Evolutionary conservation across 2,888 invertebrate species (phyloP), one percentile per base, ranked within the genome.

Genomic region (Trichogramma evanescens): DNA sequence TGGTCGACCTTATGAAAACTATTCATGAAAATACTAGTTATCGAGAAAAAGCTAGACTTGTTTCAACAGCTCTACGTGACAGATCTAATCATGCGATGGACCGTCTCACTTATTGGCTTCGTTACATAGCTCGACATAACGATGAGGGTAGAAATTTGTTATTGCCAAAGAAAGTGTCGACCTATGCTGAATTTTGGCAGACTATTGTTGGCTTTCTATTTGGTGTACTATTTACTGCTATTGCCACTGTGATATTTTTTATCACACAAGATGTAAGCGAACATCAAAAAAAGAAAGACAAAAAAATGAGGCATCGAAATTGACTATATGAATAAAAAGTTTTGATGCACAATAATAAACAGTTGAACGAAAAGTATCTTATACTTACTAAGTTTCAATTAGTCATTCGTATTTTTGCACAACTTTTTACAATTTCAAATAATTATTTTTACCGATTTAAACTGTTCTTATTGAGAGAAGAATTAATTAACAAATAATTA

Each of bases 61-160:
- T 70, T 7, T 77, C 76, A 0, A 53, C 71, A n/a, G 72, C 72
- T 1, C 70, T 77, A 42, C 74, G 77, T 10, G 76, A 76, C 45
- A 67, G 73, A 55, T 68, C 73, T 38, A 70, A 73, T 61, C 76
- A 76, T 5, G 71, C 77, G 0, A 69, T 73, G 59, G 77, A 77
- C 57, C 70, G 73, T 7, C 66, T 77, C 7, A 54, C 70, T 6
- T 75, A 72, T 42, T 77, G 76, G 76, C 66, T 77, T 4, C 68
- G 70, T 50, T 74, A 74, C 54, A 56, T 70, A 5, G 74, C 72
- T 1, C 68, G 75, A 52, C 70, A 73, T n/a, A 69, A 67, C 50
- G 69, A 70, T 4, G 70, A 69, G 40, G 55, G 64, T 4, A 67
- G 70, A 4, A 70, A 70, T 58, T 65, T 74, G n/a, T 63, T 72